Evolutionary conservation across 2,113 vertebrate species (phyloP), one percentile per base, ranked within the genome.

Genomic region (Ceyx cyanopectus): DNA sequence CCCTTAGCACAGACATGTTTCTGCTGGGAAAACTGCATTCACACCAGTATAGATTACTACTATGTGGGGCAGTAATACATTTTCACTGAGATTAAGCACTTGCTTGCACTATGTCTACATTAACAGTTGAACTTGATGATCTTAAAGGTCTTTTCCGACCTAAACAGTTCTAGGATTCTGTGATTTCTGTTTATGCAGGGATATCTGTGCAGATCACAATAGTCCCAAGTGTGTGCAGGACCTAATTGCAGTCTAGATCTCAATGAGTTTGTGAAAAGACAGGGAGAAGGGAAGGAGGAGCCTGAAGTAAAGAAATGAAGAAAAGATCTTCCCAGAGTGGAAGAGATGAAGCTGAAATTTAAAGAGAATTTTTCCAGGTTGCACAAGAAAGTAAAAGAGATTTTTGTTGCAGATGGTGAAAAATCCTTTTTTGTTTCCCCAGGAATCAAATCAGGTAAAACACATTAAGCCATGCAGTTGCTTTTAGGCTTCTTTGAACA

Each of bases 381-480:
- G 68, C 1, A 1, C 51, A 18, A 22, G 16, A 85, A 94, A 88
- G 5, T 61, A 21, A 78, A 85, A 74, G 22, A 67, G 14, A 32
- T n/a, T 85, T 92, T 74, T 67, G n/a, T 81, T 0, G 0, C 40
- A 84, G 48, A 24, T 45, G n/a, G 48, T 95, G 8, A 6, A 88
- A 74, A 92, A 72, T 72, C 30, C 17, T 57, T 24, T 1, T 83
- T 93, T 93, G 3, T 76, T 94, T 93, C 50, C 58, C 21, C 41
- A 54, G 54, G 46, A 93, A 73, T 82, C 53, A 61, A 50, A 73
- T 62, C 27, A 76, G 54, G 41, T 90, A 41, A 92, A 95, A 79
- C 45, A 78, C 43, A 20, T 76, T 29, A 37, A 58, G 45, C 58
- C 3, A 8, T 37, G 18, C 15, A 29, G 9, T 46, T 45, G 50